Evolutionary conservation across 2,113 vertebrate species (phyloP).

Genomic region (Ctenodactylus gundi): DNA sequence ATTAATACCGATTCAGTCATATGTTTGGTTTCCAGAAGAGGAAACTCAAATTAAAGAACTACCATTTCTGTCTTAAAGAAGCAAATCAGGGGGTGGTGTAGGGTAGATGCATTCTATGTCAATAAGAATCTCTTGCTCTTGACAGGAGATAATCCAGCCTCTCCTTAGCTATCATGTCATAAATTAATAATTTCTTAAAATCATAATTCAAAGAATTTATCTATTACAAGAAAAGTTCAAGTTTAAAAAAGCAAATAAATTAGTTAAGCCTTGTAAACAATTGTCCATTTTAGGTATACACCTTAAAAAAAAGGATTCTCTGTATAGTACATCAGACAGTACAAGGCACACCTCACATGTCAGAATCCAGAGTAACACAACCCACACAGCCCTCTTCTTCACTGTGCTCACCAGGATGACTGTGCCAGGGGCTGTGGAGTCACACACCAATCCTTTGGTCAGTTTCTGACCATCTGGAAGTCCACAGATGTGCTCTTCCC

Average conservation of each 20-base stretch:
- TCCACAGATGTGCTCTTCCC: conserved; percentile 78
- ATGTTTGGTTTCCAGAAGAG: conserved; percentile 67
- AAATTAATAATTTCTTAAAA: conserved; percentile 89
- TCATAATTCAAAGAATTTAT: conserved; percentile 85
- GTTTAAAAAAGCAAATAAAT: conserved; percentile 89
- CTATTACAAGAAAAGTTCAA: conserved; percentile 86
- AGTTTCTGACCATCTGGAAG: conserved; percentile 70
- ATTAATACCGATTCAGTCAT: conserved; percentile 47
- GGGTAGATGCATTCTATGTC: conserved; percentile 72
- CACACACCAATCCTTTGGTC: conserved; percentile 67
- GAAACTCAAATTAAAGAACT: conserved; percentile 70
- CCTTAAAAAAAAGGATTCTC: conserved; percentile 79
- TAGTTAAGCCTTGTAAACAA: conserved; percentile 92
- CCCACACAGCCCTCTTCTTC: conserved; percentile 65
- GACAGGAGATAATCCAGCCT: conserved; percentile 88
- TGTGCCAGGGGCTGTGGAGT: conserved; percentile 76
- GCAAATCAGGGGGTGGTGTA: conserved; percentile 59
- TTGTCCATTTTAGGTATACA: conserved; percentile 88
- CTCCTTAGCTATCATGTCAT: conserved; percentile 86
- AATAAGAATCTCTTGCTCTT: conserved; percentile 77
- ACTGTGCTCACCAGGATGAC: conserved; percentile 67
- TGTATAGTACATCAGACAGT: conserved; percentile 92
- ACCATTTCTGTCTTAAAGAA: conserved; percentile 71
- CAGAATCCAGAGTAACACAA: conserved; percentile 79
- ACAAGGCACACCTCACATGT: conserved; percentile 92